Conservation (phyloP, 2,888 invertebrate species). For the Euzetes globulus region DNA sequence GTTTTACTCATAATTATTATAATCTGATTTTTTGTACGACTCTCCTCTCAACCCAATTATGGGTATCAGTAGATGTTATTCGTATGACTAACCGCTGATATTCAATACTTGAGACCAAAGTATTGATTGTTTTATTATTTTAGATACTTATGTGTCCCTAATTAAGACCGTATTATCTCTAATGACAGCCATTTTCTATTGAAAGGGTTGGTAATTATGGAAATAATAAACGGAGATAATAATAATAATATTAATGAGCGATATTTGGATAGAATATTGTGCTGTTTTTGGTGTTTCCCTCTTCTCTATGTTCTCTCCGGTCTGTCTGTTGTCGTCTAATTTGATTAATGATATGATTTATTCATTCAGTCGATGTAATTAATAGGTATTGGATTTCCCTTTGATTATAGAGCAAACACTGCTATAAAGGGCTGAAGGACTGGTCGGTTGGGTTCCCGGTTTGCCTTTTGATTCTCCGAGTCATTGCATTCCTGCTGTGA, state of each 20-base stretch:
- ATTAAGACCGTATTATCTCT: neutral
- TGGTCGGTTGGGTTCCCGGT: constrained; percentile 21
- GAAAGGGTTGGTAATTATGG: neutral
- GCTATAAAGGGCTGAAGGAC: constrained; percentile 8
- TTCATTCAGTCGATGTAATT: constrained; percentile 20
- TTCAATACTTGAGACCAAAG: neutral
- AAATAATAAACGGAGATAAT: neutral
- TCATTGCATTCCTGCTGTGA: constrained; percentile 30
- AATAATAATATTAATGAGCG: neutral
- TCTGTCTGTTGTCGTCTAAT: neutral
- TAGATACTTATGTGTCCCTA: neutral
- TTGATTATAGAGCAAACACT: constrained; percentile 6
- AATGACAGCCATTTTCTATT: neutral
- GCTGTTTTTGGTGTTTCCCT: neutral
- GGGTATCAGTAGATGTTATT: too few relatives aligned
- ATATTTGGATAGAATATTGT: neutral
- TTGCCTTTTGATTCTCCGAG: constrained; percentile 2
- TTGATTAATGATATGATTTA: constrained; percentile 26
- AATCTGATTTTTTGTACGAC: too few relatives aligned
- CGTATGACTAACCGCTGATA: neutral
- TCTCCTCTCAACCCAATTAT: too few relatives aligned
- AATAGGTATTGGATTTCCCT: constrained; percentile 25
- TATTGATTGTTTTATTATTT: neutral
- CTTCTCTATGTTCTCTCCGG: neutral
- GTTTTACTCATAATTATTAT: neutral